Evolutionary conservation across 2,888 invertebrate genomes (phyloP).

Genomic region (Chloromyia formosa): DNA sequence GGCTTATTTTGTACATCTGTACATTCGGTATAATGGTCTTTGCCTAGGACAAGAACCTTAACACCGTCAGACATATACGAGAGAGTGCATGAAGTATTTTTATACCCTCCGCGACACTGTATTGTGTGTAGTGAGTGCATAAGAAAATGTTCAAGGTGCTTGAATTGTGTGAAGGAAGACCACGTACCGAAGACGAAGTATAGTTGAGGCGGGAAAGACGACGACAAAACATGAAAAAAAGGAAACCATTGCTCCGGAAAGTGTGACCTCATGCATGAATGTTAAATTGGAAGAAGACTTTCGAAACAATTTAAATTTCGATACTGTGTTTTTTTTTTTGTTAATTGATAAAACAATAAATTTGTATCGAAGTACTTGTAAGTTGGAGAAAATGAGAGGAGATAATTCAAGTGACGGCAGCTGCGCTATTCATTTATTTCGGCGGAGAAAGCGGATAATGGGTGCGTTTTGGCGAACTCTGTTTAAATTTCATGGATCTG

Average conservation of each 20-base stretch:
- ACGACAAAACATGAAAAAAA: conserved; percentile 48
- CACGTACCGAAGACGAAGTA: conserved; percentile 30
- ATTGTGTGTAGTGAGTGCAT: neutral
- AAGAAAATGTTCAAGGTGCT: conserved; percentile 15
- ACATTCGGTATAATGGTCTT: neutral
- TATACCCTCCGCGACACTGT: neutral
- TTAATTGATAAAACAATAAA: too few species aligned
- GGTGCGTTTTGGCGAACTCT: too few species aligned
- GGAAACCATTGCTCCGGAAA: conserved; percentile 7
- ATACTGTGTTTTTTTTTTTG: too few species aligned
- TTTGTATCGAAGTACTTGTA: neutral
- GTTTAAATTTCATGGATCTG: too few species aligned
- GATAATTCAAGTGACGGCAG: too few species aligned
- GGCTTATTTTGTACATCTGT: conserved; percentile 28
- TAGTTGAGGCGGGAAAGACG: conserved; percentile 46
- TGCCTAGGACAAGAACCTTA: too few species aligned
- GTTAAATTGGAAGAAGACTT: neutral
- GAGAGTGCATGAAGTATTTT: neutral
- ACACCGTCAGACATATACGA: too few species aligned
- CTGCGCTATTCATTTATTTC: too few species aligned
- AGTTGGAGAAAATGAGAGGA: neutral
- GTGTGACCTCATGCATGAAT: conserved; percentile 43
- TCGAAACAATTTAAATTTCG: neutral
- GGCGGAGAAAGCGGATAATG: too few species aligned
- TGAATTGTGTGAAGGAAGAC: conserved; percentile 43